Evolutionary conservation across 2,797 vertebrate species (phyloP).

Genomic region (Oreortyx pictus): DNA sequence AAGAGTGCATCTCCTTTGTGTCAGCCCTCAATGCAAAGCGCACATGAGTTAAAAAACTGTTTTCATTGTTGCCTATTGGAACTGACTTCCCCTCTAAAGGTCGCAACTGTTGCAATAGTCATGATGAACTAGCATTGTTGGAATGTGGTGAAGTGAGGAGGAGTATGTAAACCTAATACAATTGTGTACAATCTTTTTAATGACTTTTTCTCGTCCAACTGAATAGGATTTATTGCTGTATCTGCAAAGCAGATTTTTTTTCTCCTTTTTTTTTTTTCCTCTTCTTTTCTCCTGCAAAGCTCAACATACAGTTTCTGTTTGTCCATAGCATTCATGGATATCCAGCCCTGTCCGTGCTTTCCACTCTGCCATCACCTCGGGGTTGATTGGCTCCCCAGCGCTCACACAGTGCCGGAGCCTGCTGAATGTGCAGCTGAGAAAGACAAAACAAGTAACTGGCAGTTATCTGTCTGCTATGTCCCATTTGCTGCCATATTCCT

Average conservation of each 20-base stretch:
- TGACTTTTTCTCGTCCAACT: neutral
- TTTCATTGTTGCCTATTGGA: neutral
- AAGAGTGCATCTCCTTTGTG: neutral
- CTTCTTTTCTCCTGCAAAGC: neutral
- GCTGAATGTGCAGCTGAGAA: slow-evolving; percentile 75
- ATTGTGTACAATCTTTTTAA: neutral
- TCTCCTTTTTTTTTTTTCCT: no score
- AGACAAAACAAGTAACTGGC: neutral
- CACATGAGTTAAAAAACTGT: neutral
- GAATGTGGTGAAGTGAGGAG: neutral
- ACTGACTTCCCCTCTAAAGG: neutral
- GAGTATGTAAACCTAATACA: neutral
- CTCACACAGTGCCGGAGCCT: slow-evolving; percentile 84
- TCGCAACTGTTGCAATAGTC: neutral
- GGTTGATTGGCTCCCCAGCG: slow-evolving; percentile 86
- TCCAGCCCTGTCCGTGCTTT: slow-evolving; percentile 80
- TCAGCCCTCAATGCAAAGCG: neutral
- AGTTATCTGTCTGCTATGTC: neutral
- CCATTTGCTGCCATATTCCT: neutral
- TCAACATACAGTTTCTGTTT: slow-evolving; percentile 85
- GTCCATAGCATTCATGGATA: slow-evolving; percentile 87
- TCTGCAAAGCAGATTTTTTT: neutral
- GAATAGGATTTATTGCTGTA: neutral
- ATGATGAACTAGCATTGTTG: neutral
- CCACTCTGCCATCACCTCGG: slow-evolving; percentile 84